Percentiles rank a stretch among this genome's conserved stretches.
These are phyloP conservation scores for Belonocnema kinseyi DNA, from an alignment of 1,140 invertebrate species.

Conservation along the genomic window DNA sequence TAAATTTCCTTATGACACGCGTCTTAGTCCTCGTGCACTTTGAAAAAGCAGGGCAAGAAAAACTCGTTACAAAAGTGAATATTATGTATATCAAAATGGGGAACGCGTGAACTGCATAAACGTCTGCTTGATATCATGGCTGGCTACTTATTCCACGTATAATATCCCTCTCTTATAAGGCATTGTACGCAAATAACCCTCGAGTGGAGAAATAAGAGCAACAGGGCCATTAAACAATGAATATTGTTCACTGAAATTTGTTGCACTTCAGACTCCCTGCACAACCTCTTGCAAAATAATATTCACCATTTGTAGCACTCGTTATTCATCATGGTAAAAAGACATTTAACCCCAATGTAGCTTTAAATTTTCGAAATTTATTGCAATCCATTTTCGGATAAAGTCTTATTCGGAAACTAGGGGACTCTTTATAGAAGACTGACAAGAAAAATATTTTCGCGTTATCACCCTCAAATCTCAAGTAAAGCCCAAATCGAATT, in stretches of 20 bases:
- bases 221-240: slow-evolving; percentile 24
- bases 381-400: no score
- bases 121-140: slow-evolving; percentile 12
- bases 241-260: slow-evolving; percentile 19
- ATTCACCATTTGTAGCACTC: not conserved
- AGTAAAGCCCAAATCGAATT: slow-evolving; percentile 53
- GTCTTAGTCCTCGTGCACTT: not conserved
- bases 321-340: no score
- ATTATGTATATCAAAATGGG: slow-evolving; percentile 10
- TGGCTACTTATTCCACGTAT: slow-evolving; percentile 22
- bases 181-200: slow-evolving; percentile 20
- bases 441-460: slow-evolving; percentile 24
- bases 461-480: slow-evolving; percentile 51
- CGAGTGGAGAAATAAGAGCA: slow-evolving; percentile 1
- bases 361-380: not conserved
- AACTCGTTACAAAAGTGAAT: slow-evolving; percentile 2
- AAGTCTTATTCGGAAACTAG: not conserved
- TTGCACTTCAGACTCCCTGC: not conserved
- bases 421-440: not conserved
- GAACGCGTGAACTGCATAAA: slow-evolving; percentile 19
- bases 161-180: slow-evolving; percentile 14
- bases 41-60: not conserved
- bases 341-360: no score
- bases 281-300: not conserved
- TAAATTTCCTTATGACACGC: slow-evolving; percentile 69